Percentiles rank a stretch among this genome's conserved stretches.
These are phyloP conservation scores for Gallinago jamesoni DNA, from an alignment of 2,113 vertebrate genomes.

Conservation along the genomic window DNA sequence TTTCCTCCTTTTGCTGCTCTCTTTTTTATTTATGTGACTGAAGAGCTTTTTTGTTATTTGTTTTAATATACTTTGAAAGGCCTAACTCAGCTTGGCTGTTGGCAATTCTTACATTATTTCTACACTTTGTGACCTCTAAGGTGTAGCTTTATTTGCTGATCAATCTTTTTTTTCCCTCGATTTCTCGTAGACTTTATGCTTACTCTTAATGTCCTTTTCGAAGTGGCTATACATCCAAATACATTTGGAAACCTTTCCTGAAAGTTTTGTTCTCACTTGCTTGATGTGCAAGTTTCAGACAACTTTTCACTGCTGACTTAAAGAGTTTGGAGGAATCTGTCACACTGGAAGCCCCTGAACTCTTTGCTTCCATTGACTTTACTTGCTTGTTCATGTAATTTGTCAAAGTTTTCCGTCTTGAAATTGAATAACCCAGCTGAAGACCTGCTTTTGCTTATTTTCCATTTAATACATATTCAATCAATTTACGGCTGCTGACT, in stretches of 20 bases:
- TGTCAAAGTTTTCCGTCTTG: conserved; percentile 3
- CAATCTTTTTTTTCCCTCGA: conserved; percentile 25
- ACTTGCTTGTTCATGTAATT: conserved; percentile 21
- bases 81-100: conserved; percentile 50
- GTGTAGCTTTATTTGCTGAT: conserved; percentile 57
- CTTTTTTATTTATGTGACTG: conserved; percentile 34
- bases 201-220: conserved; percentile 47
- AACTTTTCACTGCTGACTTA: conserved; percentile 58
- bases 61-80: conserved; percentile 58
- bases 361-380: conserved; percentile 23
- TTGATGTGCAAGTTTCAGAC: conserved; percentile 53
- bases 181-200: conserved; percentile 48
- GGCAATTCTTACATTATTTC: conserved; percentile 59
- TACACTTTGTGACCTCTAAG: conserved; percentile 34
- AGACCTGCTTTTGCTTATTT: neutral
- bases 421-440: neutral
- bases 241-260: conserved; percentile 45
- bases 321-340: conserved; percentile 36
- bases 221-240: conserved; percentile 53
- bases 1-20: neutral
- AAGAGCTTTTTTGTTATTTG: conserved; percentile 45
- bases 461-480: neutral
- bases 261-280: conserved; percentile 52
- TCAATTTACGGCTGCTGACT: neutral
- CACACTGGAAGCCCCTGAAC: conserved; percentile 10